Evolutionary conservation across 1,140 invertebrate genomes (phyloP).

Genomic region (Scaptodrosophila lebanonensis): DNA sequence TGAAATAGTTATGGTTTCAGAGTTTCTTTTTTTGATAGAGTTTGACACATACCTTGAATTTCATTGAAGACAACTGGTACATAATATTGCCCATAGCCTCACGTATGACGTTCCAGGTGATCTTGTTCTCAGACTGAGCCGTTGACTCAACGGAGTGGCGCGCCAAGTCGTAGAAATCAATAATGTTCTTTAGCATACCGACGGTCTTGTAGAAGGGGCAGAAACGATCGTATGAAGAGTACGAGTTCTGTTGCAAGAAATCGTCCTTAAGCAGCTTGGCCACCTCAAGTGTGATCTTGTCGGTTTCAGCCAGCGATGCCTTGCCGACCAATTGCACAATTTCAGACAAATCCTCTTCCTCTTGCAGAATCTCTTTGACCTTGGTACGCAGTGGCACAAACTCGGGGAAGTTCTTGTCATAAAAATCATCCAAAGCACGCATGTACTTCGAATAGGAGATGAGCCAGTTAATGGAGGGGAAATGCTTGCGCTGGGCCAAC

Average conservation of each 20-base stretch:
- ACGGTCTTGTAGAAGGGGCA: constrained; percentile 99
- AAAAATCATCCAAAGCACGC: constrained; percentile 98
- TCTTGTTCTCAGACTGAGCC: constrained; percentile 99
- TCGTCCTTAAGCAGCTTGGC: constrained; percentile 99
- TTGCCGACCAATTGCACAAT: constrained; percentile 99
- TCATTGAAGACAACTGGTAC: constrained; percentile 99
- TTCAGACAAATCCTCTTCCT: constrained; percentile 99
- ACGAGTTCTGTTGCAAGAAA: constrained; percentile 99
- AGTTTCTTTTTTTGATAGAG: too few relatives aligned
- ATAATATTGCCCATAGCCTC: constrained; percentile 97
- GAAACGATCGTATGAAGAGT: constrained; percentile 97
- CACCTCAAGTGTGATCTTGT: constrained; percentile 99
- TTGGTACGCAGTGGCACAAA: constrained; percentile 96
- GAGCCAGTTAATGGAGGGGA: constrained; percentile 99
- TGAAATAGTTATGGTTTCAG: neutral
- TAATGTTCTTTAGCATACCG: constrained; percentile 99
- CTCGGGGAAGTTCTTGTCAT: constrained; percentile 99
- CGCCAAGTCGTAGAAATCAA: constrained; percentile 98
- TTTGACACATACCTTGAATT: constrained; percentile 97
- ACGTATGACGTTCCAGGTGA: constrained; percentile 98
- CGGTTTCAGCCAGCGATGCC: constrained; percentile 97
- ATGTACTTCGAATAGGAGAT: constrained; percentile 99
- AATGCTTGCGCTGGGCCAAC: constrained; percentile 99
- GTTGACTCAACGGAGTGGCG: constrained; percentile 98
- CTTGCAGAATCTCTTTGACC: constrained; percentile 98